Evolutionary conservation across 2,888 invertebrate species (phyloP), one percentile per base, ranked within the genome.

Genomic region (Chaetoderma sp.): DNA sequence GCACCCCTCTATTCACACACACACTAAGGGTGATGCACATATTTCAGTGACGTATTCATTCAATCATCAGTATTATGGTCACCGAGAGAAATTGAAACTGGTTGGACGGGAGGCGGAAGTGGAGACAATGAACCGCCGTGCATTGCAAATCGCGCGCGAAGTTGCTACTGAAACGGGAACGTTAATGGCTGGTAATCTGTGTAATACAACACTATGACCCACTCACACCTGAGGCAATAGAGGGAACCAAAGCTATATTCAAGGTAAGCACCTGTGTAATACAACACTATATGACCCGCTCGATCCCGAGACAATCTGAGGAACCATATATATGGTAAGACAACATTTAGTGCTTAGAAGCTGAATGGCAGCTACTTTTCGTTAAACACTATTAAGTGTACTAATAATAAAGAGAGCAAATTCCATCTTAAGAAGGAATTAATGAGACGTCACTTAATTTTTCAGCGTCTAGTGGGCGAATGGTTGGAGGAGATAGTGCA

Each of bases 141-240:
- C 85, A 0, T 65, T 85, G 39, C 60, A 74, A 42, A 76, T 85
- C 25, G 85, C 85, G 4, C 78, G 78, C 1, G 72, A 81, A 49
- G 84, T 85, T 25, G 83, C 85, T 4, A 74, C 78, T 50, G 70
- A 72, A 54, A 80, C 81, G 16, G 81, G 80, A 10, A 81, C 78
- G 0, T 70, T 85, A n/a, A 79, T 85, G 78, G 84, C 84, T 21
- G 85, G 85, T 57, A 81, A 84, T 65, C 75, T 85, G 4, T 81
- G 79, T 65, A 84, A 84, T 71, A 76, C 78, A 10, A 78, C 78
- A 2, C 54, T 73, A 1, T 84, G 75, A 58, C 68, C 75, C 4
- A 73, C 76, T 1, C 74, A 76, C 23, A 30, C 59, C 68, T 0
- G 63, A 44, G 6, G 49, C 71, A 0, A 59, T 71, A 16, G 67